Evolutionary conservation across 2,113 vertebrate species (phyloP).

Genomic region (Lepus europaeus): DNA sequence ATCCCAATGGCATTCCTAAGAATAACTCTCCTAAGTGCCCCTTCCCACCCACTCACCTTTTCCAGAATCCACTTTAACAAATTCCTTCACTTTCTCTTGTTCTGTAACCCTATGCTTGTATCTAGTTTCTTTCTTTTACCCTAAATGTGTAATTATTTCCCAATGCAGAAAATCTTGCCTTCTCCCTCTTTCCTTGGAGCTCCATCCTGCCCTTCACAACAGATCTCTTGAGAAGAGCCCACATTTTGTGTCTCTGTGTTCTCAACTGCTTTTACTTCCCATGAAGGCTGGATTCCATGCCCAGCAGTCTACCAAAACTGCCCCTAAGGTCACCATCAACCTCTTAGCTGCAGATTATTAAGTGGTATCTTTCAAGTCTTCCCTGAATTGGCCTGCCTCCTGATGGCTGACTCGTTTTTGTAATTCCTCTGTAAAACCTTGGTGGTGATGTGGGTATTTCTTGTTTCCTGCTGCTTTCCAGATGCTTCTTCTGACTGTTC

Average conservation of each 20-base stretch:
- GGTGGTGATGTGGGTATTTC: conserved; percentile 8
- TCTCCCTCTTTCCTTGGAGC: background rate
- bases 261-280: background rate
- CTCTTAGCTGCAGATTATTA: conserved; percentile 31
- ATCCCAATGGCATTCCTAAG: background rate
- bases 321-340: background rate
- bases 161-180: conserved; percentile 9
- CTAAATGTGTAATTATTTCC: conserved; percentile 36
- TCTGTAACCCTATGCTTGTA: background rate
- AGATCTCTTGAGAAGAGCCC: conserved; percentile 23
- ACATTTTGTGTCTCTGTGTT: conserved; percentile 2
- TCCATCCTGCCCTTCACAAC: conserved; percentile 2
- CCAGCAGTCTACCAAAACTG: background rate
- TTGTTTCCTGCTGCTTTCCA: conserved; percentile 25
- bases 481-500: background rate
- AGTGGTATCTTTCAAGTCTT: conserved; percentile 7
- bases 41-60: background rate
- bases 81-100: background rate
- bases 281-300: background rate
- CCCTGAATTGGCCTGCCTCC: background rate
- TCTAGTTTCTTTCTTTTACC: background rate
- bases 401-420: background rate
- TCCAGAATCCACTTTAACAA: conserved; percentile 18
- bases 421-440: conserved; percentile 37
- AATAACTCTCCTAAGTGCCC: background rate